phyloP scores from a whole-genome alignment of 1,140 invertebrate species.

The Platyura marginata region DNA sequence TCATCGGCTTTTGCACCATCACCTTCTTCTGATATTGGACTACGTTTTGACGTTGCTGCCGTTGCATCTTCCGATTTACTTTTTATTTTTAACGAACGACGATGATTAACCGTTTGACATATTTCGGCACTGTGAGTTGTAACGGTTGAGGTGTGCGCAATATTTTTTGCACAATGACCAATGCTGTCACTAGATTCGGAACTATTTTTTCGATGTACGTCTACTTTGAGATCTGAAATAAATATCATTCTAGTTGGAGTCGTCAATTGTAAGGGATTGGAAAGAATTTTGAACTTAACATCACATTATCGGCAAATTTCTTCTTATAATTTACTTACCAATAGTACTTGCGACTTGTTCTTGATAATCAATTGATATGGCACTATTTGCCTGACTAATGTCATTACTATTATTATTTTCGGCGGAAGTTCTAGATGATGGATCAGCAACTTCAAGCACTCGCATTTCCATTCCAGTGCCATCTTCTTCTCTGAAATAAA shows the following conservation, averaged over 20 bases:
- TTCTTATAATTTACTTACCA: slow-evolving; percentile 25
- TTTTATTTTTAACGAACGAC: not conserved
- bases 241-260: not conserved
- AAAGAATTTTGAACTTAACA: not conserved
- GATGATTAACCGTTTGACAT: not conserved
- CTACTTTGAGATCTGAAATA: slow-evolving; percentile 65
- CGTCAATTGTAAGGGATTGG: not conserved
- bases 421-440: slow-evolving; percentile 15
- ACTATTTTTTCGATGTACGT: slow-evolving; percentile 81
- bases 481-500: slow-evolving; percentile 40
- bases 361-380: slow-evolving; percentile 39
- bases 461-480: slow-evolving; percentile 68
- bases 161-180: no score
- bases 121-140: not conserved
- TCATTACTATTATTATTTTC: slow-evolving; percentile 27
- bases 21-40: not conserved
- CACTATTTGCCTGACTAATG: slow-evolving; percentile 32
- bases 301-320: not conserved
- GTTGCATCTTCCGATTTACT: not conserved
- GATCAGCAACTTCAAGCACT: slow-evolving; percentile 30
- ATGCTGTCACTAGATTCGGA: slow-evolving; percentile 49
- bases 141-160: not conserved
- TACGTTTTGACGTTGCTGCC: not conserved
- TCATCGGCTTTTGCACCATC: slow-evolving; percentile 2
- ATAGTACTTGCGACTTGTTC: slow-evolving; percentile 45